Conservation (phyloP, 2,113 vertebrate species). For the Sinosuthora webbiana region DNA sequence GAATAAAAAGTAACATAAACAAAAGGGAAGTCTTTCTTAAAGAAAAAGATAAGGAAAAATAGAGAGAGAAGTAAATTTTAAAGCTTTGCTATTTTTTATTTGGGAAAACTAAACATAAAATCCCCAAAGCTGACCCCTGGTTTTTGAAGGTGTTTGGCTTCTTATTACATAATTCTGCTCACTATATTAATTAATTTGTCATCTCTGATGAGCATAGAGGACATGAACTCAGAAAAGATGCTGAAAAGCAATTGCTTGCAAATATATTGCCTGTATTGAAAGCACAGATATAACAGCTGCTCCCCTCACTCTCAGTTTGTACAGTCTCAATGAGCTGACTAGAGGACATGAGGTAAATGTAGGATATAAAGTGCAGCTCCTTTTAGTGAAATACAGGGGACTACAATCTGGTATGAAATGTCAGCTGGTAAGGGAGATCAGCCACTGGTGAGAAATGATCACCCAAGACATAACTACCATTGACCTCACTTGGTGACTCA, state of each 20-base stretch:
- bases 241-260: slow-evolving; percentile 61
- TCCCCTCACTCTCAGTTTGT: slow-evolving; percentile 60
- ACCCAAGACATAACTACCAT: background rate
- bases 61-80: background rate
- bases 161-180: background rate
- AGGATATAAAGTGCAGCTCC: slow-evolving; percentile 15
- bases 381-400: slow-evolving; percentile 47
- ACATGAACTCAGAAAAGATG: slow-evolving; percentile 50
- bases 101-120: background rate
- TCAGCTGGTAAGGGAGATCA: slow-evolving; percentile 50
- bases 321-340: slow-evolving; percentile 45
- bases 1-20: background rate
- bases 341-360: slow-evolving; percentile 62
- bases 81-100: background rate
- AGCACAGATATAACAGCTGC: slow-evolving; percentile 70
- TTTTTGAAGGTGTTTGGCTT: slow-evolving; percentile 3
- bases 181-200: slow-evolving; percentile 54
- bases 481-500: slow-evolving; percentile 12
- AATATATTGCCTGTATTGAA: slow-evolving; percentile 45
- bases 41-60: background rate
- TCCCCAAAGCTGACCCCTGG: background rate
- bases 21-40: background rate
- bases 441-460: slow-evolving; percentile 39
- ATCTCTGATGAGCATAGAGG: slow-evolving; percentile 17
- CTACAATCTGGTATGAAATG: slow-evolving; percentile 58